These are phyloP conservation scores for Agrilus biguttatus DNA, from an alignment of 2,888 invertebrate species.

Conservation along the genomic window DNA sequence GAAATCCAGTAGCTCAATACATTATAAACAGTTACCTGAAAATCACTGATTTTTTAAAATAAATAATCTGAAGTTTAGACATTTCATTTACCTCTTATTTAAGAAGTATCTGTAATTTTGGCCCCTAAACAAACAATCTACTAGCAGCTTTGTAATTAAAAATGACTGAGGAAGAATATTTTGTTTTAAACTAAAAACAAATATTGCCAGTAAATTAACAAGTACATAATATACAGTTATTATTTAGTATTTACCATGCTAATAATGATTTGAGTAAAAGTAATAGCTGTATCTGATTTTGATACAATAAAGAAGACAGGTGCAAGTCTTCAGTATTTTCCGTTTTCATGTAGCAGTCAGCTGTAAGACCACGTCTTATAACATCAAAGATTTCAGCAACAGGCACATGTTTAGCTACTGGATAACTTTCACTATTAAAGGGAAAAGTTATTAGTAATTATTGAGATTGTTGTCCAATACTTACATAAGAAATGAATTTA, in stretches of 20 bases:
- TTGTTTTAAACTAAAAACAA: constrained; percentile 9
- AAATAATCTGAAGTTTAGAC: neutral
- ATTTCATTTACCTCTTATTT: constrained; percentile 2
- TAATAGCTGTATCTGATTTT: constrained; percentile 10
- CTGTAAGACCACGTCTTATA: constrained; percentile 8
- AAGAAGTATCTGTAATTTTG: constrained; percentile 5
- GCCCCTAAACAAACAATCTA: constrained; percentile 10
- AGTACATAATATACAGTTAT: neutral
- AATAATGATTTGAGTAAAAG: constrained; percentile 11
- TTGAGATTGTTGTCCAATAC: constrained; percentile 1
- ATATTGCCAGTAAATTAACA: constrained; percentile 1
- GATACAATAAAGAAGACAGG: constrained; percentile 2
- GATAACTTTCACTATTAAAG: constrained; percentile 8
- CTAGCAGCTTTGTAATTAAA: constrained; percentile 10
- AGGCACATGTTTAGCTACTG: constrained; percentile 6
- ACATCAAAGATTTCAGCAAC: constrained; percentile 6
- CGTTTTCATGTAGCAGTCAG: constrained; percentile 1
- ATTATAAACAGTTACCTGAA: constrained; percentile 8
- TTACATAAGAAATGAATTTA: constrained; percentile 11
- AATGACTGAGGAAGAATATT: constrained; percentile 11
- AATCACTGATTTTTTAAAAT: constrained; percentile 6
- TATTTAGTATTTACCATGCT: constrained; percentile 7
- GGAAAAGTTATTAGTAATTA: constrained; percentile 1
- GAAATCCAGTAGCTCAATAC: constrained; percentile 9
- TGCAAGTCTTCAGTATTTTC: neutral